Evolutionary conservation across 1,140 invertebrate genomes (phyloP).

Genomic region (Drosophila gunungcola): DNA sequence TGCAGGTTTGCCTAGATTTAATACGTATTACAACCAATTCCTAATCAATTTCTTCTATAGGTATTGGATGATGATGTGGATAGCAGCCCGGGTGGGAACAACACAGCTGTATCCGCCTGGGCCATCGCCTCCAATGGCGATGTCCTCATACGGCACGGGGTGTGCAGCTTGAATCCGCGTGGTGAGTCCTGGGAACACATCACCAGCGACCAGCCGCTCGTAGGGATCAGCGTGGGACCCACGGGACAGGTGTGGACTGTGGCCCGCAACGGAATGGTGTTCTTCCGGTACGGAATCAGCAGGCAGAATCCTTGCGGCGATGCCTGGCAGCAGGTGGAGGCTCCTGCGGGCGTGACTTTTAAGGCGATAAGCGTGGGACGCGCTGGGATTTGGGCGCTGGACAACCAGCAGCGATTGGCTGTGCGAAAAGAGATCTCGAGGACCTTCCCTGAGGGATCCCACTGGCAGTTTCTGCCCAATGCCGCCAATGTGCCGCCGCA

Average conservation of each 20-base stretch:
- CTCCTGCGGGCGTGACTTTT: constrained; percentile 87
- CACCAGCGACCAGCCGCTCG: constrained; percentile 90
- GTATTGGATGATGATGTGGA: constrained; percentile 64
- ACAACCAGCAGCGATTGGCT: constrained; percentile 87
- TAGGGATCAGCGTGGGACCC: constrained; percentile 89
- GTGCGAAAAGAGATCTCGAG: constrained; percentile 89
- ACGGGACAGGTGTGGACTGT: constrained; percentile 93
- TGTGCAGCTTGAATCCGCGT: constrained; percentile 88
- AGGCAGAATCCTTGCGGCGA: constrained; percentile 87
- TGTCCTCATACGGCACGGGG: constrained; percentile 91
- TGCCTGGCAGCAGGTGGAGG: constrained; percentile 78
- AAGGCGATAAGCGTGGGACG: constrained; percentile 91
- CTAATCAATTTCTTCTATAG: background rate
- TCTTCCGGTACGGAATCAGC: constrained; percentile 90
- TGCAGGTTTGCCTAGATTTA: constrained; percentile 32
- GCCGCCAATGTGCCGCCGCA: constrained; percentile 87
- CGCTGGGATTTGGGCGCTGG: constrained; percentile 90
- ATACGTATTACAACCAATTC: no score
- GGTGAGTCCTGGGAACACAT: constrained; percentile 92
- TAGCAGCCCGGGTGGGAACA: constrained; percentile 51
- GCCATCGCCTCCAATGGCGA: constrained; percentile 93
- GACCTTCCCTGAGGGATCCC: constrained; percentile 90
- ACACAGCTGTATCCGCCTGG: constrained; percentile 88
- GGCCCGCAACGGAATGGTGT: constrained; percentile 93
- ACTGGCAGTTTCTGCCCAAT: constrained; percentile 88